These are phyloP conservation scores for Drosophila putrida DNA, from an alignment of 2,888 invertebrate genomes.

Conservation along the genomic window DNA sequence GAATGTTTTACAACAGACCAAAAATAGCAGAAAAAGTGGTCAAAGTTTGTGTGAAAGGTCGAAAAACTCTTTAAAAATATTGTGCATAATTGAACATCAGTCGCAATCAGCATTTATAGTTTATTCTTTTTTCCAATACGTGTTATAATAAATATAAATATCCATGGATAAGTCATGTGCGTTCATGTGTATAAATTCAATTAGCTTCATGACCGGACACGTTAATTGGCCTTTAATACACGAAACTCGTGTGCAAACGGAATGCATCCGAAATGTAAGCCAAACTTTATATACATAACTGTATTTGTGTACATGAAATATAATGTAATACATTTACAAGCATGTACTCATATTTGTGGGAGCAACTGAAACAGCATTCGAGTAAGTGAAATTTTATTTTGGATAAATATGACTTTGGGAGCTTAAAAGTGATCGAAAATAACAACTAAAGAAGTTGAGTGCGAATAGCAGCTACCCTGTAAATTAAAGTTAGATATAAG, in stretches of 20 bases:
- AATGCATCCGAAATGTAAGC: constrained; percentile 5
- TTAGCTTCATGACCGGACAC: constrained; percentile 57
- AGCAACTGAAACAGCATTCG: constrained; percentile 22
- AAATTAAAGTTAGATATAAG: too few relatives aligned
- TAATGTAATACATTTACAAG: not conserved
- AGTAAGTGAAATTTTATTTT: constrained; percentile 5
- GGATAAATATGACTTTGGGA: constrained; percentile 8
- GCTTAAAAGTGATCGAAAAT: constrained; percentile 17
- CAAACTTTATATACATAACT: not conserved
- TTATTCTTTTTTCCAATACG: constrained; percentile 11
- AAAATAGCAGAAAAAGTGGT: not conserved
- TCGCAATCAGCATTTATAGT: not conserved
- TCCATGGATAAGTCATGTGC: constrained; percentile 40
- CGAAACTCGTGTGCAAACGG: not conserved
- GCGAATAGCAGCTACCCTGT: constrained; percentile 9
- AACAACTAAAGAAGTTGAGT: not conserved
- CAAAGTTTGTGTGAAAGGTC: not conserved
- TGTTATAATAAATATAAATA: constrained; percentile 38
- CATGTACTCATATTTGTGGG: not conserved
- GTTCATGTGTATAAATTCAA: constrained; percentile 64
- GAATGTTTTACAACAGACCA: constrained; percentile 5
- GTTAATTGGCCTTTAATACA: constrained; percentile 69
- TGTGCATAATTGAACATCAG: constrained; percentile 31
- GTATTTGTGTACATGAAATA: constrained; percentile 1
- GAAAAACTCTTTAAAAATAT: constrained; percentile 5